Evolutionary conservation across 1,140 invertebrate genomes (phyloP), one percentile per base, ranked within the genome.

Genomic region (Drosophila prosaltans): DNA sequence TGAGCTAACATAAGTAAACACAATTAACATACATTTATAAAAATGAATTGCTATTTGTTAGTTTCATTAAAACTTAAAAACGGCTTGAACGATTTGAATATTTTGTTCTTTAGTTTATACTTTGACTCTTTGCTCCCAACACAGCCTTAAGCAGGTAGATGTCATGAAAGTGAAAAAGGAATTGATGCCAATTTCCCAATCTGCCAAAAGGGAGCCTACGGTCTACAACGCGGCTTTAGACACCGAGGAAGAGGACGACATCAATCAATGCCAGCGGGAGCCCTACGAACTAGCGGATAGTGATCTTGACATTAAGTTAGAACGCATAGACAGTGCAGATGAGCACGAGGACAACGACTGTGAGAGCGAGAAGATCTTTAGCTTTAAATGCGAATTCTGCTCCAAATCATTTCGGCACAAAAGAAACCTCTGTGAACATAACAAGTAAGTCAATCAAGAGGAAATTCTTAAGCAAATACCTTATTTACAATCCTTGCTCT

Each of bases 401-500:
- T 40, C 28, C 32, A 59, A 59, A 40, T 21, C 32, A 24, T 59
- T 59, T 5, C 16, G 32, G 7, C 57, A 59, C 4, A 59, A 59
- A 24, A 59, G 32, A 40, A 59, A 59, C 21, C 57, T 59, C 57
- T 39, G 32, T 10, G 57, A 59, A 32, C 57, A 59, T 32, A 59
- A 39, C 57, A 59, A 59, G 57, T 59, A 59, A 40, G 57, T 16
- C 8, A 51, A 26, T 40, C 54, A 54, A 28, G 3, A 2, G 2
- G 7, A 4, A 30, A 4, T 9, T 39, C 3, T 39, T 10, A 21
- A 4, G 45, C 9, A 40, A 24, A 6, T 9, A 58, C 21, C 16
- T 24, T 54, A 4, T 11, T 11, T 28, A 11, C 9, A 16, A 3
- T 10, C 1, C 16, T 24, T 24, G 5, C 8, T 11, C 11, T 10